These are phyloP conservation scores for Gambelia wislizenii DNA, from an alignment of 2,797 vertebrate species.

Conservation along the genomic window DNA sequence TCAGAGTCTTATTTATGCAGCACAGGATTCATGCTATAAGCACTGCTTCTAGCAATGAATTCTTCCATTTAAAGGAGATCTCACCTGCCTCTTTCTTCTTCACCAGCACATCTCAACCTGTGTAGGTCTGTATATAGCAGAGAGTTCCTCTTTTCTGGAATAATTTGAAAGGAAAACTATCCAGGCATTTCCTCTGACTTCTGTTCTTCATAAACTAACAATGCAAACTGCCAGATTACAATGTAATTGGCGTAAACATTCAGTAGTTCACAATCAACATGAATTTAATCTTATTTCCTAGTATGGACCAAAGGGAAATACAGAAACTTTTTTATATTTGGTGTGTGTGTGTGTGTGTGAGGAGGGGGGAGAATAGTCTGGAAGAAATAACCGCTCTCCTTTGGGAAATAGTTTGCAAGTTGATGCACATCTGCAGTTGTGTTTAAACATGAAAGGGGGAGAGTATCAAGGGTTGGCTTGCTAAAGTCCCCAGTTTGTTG, in stretches of 20 bases:
- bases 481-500: neutral
- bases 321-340: neutral
- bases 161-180: conserved; percentile 37
- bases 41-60: conserved; percentile 24
- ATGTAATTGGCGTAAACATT: conserved; percentile 18
- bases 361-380: neutral
- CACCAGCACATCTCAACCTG: conserved; percentile 31
- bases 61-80: conserved; percentile 40
- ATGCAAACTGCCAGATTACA: conserved; percentile 7
- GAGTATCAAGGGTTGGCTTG: neutral
- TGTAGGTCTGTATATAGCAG: conserved; percentile 33
- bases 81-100: conserved; percentile 35
- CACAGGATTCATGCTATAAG: conserved; percentile 17
- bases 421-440: neutral
- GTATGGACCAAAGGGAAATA: conserved; percentile 10
- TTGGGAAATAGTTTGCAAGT: neutral
- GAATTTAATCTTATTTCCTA: conserved; percentile 11
- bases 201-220: conserved; percentile 33
- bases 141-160: conserved; percentile 35
- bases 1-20: conserved; percentile 15
- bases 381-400: neutral
- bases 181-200: conserved; percentile 30
- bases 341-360: too few species aligned
- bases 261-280: conserved; percentile 15
- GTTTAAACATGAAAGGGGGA: neutral